phyloP scores from a whole-genome alignment of 2,113 vertebrate species.

The Trematocara zebra region DNA sequence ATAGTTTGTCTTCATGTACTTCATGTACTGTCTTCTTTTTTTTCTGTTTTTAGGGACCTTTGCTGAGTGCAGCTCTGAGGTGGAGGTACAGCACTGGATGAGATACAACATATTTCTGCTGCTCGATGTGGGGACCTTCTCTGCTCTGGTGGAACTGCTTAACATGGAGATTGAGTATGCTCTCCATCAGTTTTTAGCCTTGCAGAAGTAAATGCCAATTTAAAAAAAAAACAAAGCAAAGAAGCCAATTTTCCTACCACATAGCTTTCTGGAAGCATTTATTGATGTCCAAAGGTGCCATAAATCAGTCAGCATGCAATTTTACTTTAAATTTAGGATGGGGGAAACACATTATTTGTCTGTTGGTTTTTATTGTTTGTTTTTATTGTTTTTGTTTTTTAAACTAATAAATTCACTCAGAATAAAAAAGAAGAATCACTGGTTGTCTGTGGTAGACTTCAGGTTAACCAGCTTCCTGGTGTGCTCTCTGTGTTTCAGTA shows the following conservation, averaged over 20 bases:
- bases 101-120: conserved; percentile 93
- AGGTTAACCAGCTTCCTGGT: not conserved
- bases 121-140: conserved; percentile 90
- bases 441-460: not conserved
- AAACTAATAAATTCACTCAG: not conserved
- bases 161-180: conserved; percentile 99
- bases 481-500: conserved; percentile 66
- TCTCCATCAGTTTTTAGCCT: not conserved
- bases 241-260: not conserved
- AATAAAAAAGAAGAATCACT: not conserved
- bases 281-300: not conserved
- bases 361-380: not conserved
- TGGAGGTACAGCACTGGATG: conserved; percentile 92
- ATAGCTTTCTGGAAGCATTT: not conserved
- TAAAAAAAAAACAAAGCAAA: not conserved
- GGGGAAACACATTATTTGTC: not conserved
- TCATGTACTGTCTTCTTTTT: not conserved
- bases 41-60: conserved; percentile 80
- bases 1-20: not conserved
- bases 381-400: not conserved
- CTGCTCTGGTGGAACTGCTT: conserved; percentile 92
- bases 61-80: conserved; percentile 87
- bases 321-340: not conserved
- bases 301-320: not conserved
- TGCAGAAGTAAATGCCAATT: not conserved